phyloP scores from a whole-genome alignment of 2,113 vertebrate species.

The Microcebus tavaratra region DNA sequence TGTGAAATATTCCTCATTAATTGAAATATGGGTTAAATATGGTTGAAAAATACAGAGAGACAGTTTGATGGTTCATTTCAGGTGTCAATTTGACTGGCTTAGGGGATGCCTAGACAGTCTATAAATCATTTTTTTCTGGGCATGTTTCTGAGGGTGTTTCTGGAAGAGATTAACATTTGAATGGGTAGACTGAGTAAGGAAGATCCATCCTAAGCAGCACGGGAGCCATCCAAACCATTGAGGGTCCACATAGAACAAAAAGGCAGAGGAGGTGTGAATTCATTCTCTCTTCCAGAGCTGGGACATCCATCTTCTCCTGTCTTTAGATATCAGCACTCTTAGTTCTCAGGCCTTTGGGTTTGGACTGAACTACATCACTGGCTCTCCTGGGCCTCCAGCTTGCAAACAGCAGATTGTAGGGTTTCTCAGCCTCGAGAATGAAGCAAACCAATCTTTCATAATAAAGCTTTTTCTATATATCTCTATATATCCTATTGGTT shows the following conservation, averaged over 20 bases:
- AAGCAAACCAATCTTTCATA: not conserved
- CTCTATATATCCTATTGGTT: not conserved
- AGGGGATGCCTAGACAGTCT: not conserved
- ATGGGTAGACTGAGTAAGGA: not conserved
- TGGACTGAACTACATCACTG: not conserved
- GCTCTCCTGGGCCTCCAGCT: not conserved
- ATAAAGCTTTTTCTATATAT: not conserved
- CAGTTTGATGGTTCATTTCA: not conserved
- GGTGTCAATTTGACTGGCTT: not conserved
- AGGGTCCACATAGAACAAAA: not conserved
- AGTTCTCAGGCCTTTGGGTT: not conserved
- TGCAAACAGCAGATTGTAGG: not conserved
- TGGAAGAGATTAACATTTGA: not conserved
- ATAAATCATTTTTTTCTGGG: not conserved
- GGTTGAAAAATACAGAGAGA: slow-evolving; percentile 13
- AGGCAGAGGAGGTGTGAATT: not conserved
- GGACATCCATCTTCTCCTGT: not conserved
- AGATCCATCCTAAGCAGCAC: not conserved
- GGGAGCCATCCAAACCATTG: not conserved
- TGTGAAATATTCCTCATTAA: not conserved
- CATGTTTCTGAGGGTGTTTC: not conserved
- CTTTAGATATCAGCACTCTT: not conserved
- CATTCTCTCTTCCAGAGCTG: not conserved
- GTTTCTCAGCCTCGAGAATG: not conserved
- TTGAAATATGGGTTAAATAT: not conserved